Evolutionary conservation across 2,888 invertebrate genomes (phyloP), one percentile per base, ranked within the genome.

Genomic region (Hirtodrosophila histrioides): DNA sequence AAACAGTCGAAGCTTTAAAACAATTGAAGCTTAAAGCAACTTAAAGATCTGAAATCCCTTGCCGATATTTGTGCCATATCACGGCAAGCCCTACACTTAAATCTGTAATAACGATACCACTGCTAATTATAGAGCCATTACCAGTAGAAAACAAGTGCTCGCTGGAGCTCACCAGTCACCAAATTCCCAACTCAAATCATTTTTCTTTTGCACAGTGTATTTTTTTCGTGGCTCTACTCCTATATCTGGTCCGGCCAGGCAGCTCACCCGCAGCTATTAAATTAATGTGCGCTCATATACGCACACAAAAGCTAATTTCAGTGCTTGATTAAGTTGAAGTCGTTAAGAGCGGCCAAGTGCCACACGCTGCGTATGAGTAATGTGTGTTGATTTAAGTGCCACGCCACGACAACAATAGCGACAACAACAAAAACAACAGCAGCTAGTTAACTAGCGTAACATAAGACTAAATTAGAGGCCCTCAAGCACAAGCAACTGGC

Each of bases 341-440:
- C 82, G 82, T 85, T 85, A 82, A 85, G 83, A 75, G 54, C 66
- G 78, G 53, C 78, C 74, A 80, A 86, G 76, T 80, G 74, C 66
- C 72, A 67, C 78, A 83, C 76, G 78, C 86, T 83, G 83, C 86
- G 84, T 86, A 80, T 86, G 86, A 83, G 83, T 83, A 83, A 83
- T 83, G 86, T 68, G 69, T 53, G 71, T 70, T 53, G 66, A 58
- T 55, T 74, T 63, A 78, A 80, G 80, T 78, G 86, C 63, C 56
- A 50, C 56, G 49, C 51, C 45, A 66, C 51, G 35, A 23, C 31
- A 10, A 11, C 24, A 49, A 27, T 27, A 50, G 27, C 29, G 24
- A 44, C 17, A 48, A 35, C 36, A 29, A 12, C 24, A 36, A 33
- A 10, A 17, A 5, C 5, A 33, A 24, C 40, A 40, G 39, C 35